phyloP scores from a whole-genome alignment of 2,113 vertebrate species.

The Brienomyrus brachyistius region DNA sequence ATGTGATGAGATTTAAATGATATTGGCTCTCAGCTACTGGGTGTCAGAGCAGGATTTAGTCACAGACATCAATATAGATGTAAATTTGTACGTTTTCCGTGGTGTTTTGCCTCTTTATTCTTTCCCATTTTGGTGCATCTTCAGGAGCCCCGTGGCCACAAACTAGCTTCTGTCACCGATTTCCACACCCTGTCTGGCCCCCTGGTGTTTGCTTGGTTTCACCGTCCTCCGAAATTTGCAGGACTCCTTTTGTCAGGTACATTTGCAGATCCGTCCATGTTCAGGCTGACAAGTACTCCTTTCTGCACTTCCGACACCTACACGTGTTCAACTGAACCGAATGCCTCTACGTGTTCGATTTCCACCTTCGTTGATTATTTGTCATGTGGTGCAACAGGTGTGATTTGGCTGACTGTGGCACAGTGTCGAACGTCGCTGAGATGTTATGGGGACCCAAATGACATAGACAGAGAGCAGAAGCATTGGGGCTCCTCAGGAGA shows the following conservation, averaged over 20 bases:
- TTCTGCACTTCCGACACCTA: background rate
- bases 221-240: background rate
- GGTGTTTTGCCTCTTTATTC: background rate
- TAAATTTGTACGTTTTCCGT: background rate
- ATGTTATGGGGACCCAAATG: background rate
- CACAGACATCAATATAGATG: background rate
- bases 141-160: background rate
- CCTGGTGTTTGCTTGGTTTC: background rate
- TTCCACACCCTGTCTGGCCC: background rate
- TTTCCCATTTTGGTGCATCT: background rate
- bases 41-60: background rate
- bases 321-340: background rate
- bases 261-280: background rate
- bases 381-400: background rate
- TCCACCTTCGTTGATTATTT: background rate
- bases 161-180: background rate
- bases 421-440: background rate
- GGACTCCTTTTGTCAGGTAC: background rate
- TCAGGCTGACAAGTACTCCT: background rate
- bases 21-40: background rate
- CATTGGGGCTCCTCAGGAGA: conserved; percentile 34
- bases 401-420: background rate
- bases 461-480: conserved; percentile 30
- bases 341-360: background rate
- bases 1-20: background rate